Base-by-base conservation (phyloP, 1,140 invertebrate species). In the Colletes latitarsis region DNA sequence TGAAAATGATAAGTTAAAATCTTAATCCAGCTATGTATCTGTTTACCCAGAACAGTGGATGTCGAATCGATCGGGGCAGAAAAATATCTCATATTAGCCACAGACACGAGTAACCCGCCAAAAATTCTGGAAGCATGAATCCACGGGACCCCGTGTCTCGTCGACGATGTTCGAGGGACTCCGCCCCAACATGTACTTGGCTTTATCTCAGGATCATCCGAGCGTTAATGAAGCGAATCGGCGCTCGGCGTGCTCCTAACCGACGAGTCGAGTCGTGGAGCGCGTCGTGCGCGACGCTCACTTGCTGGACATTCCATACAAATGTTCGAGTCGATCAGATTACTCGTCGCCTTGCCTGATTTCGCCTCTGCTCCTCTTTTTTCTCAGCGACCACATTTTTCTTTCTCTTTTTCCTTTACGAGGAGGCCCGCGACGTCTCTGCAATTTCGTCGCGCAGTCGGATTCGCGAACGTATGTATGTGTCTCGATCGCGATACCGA, bases 241-340 rank as follows among this genome's bases (percentile, higher is more conserved):
- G 70, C 62, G 82, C 77, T 68, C 72, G 63, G 77, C 77, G 72
- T 78, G 77, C 71, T 83, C 81, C 82, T 85, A 81, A 88, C 87
- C 86, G 85, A 90, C 84, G 49, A 73, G 68, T 58, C 68, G 69
- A 74, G 74, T 74, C 63, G 58, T 81, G 82, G 68, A 70, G 68
- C 77, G 69, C 86, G 74, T 73, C 78, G 83, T 79, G 82, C 84
- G 78, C 82, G 76, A 87, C 79, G 82, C 83, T 87, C 82, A 84
- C 87, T 88, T 88, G 85, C 88, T 89, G 87, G 88, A 91, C 90
- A 90, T 90, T 90, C 90, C 89, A 70, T 88, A 89, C 86, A 89
- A 88, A 89, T 90, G 89, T 89, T 88, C 81, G 58, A 60, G 43
- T 55, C 82, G 85, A 91, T 91, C 90, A 89, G 90, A 91, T 91